Conservation (phyloP, 2,888 invertebrate genomes). For the Drosophila prostipennis region DNA sequence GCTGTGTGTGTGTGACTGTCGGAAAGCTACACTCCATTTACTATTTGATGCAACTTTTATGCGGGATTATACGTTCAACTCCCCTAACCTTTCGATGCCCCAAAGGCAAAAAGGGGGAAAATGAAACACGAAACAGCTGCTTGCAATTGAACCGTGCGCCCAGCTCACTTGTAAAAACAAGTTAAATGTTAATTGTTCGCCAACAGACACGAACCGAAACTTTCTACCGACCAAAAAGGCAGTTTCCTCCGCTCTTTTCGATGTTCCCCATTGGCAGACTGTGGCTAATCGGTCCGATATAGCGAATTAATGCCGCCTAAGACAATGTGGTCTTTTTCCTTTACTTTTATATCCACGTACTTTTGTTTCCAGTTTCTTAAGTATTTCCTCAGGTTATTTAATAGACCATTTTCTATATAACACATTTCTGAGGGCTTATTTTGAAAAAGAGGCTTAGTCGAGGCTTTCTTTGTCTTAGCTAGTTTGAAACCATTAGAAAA, state of each 20-base stretch:
- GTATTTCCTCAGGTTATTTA: neutral
- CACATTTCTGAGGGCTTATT: neutral
- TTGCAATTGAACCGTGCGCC: constrained; percentile 23
- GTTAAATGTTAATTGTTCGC: constrained; percentile 74
- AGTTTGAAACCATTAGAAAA: constrained; percentile 3
- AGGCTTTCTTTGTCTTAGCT: neutral
- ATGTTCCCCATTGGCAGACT: constrained; percentile 26
- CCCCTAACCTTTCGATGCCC: constrained; percentile 11
- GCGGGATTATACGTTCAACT: constrained; percentile 1
- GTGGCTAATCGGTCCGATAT: constrained; percentile 29
- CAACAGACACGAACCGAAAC: constrained; percentile 65
- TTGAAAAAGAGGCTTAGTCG: neutral
- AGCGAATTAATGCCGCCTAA: neutral
- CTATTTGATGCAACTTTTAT: constrained; percentile 18
- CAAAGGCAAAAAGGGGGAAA: constrained; percentile 7
- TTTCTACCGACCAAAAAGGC: constrained; percentile 42
- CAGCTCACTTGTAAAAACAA: constrained; percentile 65
- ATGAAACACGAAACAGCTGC: constrained; percentile 27
- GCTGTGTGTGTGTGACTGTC: constrained; percentile 1
- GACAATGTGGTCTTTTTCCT: constrained; percentile 2
- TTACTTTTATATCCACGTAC: neutral
- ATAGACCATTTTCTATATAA: neutral
- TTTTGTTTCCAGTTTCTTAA: neutral
- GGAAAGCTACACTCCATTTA: constrained; percentile 10
- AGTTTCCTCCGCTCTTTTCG: neutral